Conservation (phyloP, 2,797 vertebrate species). For the Lithobates sylvaticus region DNA sequence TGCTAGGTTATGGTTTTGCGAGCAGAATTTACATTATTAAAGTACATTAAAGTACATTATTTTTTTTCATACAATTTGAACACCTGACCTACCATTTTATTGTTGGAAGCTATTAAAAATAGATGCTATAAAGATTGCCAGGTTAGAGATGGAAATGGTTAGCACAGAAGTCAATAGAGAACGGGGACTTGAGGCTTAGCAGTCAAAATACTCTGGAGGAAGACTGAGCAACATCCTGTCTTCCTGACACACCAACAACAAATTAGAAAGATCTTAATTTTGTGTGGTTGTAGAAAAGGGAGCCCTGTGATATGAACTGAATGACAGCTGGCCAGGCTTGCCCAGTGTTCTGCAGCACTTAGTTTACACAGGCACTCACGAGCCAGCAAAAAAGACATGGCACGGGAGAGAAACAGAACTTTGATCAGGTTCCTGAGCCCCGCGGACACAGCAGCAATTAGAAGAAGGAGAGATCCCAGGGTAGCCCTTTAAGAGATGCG, state of each 20-base stretch:
- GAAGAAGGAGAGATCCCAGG: constrained; percentile 33
- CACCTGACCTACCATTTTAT: background rate
- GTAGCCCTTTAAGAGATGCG: background rate
- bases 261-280: constrained; percentile 52
- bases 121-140: constrained; percentile 7
- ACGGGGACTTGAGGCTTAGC: constrained; percentile 3
- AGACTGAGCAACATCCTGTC: constrained; percentile 44
- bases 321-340: constrained; percentile 15
- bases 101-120: constrained; percentile 2
- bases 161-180: constrained; percentile 39
- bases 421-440: constrained; percentile 43
- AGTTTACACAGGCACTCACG: constrained; percentile 40
- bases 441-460: constrained; percentile 47
- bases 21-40: background rate
- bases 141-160: constrained; percentile 32
- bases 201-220: constrained; percentile 41
- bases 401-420: constrained; percentile 37
- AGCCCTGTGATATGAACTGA: constrained; percentile 39
- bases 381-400: constrained; percentile 8
- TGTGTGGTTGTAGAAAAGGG: constrained; percentile 29
- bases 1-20: background rate
- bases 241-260: constrained; percentile 53
- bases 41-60: background rate
- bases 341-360: constrained; percentile 29
- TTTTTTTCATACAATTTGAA: background rate